phyloP scores from a whole-genome alignment of 2,797 vertebrate species.

The Gymnodraco acuticeps region DNA sequence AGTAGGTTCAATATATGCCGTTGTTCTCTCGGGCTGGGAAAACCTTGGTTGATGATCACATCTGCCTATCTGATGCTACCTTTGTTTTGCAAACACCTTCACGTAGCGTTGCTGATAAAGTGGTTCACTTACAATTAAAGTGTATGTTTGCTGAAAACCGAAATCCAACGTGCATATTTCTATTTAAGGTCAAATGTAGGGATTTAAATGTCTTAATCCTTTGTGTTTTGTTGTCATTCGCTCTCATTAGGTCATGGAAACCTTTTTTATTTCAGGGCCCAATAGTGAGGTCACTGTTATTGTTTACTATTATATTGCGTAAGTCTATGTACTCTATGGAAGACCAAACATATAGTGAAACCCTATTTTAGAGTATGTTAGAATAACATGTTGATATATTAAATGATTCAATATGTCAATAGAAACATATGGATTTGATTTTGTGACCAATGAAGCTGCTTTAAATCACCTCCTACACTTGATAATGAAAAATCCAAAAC shows the following conservation, averaged over 20 bases:
- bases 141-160: neutral
- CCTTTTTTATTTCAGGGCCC: neutral
- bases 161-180: neutral
- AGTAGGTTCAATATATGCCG: conserved; percentile 63
- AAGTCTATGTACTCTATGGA: neutral
- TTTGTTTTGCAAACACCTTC: neutral
- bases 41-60: neutral
- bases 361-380: neutral
- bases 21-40: neutral
- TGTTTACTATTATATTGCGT: neutral
- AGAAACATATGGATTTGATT: neutral
- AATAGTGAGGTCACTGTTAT: neutral
- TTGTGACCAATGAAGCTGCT: neutral
- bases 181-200: neutral
- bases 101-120: neutral
- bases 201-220: no score
- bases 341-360: neutral
- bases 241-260: neutral
- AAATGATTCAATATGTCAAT: neutral
- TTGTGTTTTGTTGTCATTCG: neutral
- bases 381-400: neutral
- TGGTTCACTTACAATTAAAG: neutral
- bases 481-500: neutral
- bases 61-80: neutral
- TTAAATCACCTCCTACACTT: neutral